Percentiles rank a stretch among this genome's conserved stretches.
Evolutionary conservation across 2,113 vertebrate genomes (phyloP).

Genomic region (Lagenorhynchus albirostris): DNA sequence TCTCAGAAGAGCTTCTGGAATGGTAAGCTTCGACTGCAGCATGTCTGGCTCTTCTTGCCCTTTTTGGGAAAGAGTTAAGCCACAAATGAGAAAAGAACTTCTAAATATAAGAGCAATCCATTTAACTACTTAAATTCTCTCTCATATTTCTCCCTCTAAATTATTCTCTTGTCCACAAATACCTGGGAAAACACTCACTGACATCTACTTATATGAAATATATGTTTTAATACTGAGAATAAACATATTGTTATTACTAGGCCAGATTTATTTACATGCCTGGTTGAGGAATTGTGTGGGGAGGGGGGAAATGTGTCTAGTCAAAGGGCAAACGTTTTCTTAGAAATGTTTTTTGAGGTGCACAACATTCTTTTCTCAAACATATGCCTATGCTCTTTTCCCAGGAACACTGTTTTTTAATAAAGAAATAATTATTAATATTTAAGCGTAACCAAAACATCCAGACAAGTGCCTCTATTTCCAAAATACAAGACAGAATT

Average conservation of each 20-base stretch:
- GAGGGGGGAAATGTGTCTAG: neutral
- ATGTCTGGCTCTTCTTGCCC: neutral
- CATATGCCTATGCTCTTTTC: neutral
- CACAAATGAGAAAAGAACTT: neutral
- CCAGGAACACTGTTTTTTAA: constrained; percentile 23
- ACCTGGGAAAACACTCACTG: neutral
- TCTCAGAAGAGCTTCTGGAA: neutral
- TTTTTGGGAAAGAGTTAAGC: neutral
- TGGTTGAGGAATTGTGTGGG: neutral
- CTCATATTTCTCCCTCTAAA: neutral
- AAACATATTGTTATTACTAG: neutral
- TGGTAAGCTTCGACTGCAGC: neutral
- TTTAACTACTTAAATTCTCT: neutral
- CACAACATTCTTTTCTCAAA: neutral
- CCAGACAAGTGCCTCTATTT: neutral
- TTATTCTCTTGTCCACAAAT: constrained; percentile 2
- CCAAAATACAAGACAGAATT: neutral
- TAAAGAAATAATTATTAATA: constrained; percentile 18
- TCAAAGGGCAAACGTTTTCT: constrained; percentile 8
- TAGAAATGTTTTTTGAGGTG: neutral
- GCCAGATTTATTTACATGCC: neutral
- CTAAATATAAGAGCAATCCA: neutral
- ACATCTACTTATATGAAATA: neutral
- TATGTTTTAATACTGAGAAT: neutral
- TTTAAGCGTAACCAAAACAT: neutral